phyloP scores from a whole-genome alignment of 2,113 vertebrate species.

The Xenopus borealis region DNA sequence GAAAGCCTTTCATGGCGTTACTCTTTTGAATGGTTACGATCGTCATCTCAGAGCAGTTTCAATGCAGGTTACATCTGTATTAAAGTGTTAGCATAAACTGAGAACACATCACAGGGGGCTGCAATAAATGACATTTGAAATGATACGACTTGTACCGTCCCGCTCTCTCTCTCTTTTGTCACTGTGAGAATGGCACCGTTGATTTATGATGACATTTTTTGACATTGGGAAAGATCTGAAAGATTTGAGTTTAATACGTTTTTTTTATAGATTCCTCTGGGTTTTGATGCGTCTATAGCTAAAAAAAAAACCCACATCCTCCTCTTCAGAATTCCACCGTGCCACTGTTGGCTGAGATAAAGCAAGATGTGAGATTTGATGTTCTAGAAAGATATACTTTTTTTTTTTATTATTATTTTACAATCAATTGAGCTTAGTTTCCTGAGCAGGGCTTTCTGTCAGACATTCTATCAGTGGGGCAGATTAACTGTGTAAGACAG shows the following conservation, averaged over 20 bases:
- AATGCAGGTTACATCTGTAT: conserved; percentile 34
- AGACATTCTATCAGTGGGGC: neutral
- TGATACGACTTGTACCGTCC: conserved; percentile 18
- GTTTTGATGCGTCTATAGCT: conserved; percentile 9
- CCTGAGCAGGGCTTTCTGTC: too few species aligned
- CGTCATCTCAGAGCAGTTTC: conserved; percentile 17
- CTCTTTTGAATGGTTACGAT: conserved; percentile 14
- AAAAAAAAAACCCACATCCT: too few species aligned
- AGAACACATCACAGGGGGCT: conserved; percentile 27
- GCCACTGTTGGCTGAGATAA: conserved; percentile 19
- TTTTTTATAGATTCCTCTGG: conserved; percentile 13
- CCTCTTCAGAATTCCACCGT: too few species aligned
- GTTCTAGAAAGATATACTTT: neutral
- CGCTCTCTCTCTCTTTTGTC: conserved; percentile 22
- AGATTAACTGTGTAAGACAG: conserved; percentile 4
- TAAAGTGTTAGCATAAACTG: conserved; percentile 29
- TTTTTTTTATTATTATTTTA: neutral
- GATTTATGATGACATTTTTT: conserved; percentile 40
- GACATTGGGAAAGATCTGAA: conserved; percentile 40
- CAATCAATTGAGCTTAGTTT: conserved; percentile 8
- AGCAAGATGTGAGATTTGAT: conserved; percentile 27
- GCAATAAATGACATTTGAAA: conserved; percentile 34
- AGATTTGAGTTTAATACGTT: conserved; percentile 34
- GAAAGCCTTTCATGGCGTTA: neutral
- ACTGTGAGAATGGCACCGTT: conserved; percentile 18